Base-by-base conservation (phyloP, 2,797 vertebrate genomes). In the Parauchenoglanis punctatus region DNA sequence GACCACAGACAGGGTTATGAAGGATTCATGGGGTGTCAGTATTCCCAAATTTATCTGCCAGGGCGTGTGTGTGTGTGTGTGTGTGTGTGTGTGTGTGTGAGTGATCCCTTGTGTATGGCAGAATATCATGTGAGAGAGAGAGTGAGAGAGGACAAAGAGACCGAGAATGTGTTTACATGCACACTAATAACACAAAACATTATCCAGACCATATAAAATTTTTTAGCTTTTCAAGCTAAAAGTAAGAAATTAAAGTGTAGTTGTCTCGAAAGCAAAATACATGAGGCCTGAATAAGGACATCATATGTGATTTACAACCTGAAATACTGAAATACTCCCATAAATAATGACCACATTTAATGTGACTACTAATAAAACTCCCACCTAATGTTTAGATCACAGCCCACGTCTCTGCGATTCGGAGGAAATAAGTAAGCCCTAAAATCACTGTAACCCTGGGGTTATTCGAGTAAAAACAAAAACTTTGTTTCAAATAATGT, bases 1-100 rank as follows among this genome's bases (percentile, higher is more conserved):
- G 52, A 88, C 59, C 54, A 78, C 82, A 84, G 72, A 88, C 52
- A 68, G 44, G 80, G 78, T 90, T 87, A 90, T 87, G 75, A 90
- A 84, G 75, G 81, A 90, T 84, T 83, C 86, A 87, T 35, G 83
- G 75, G 67, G 58, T 83, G 68, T 76, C 56, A 49, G 85, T 81
- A 80, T 76, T 56, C 73, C 87, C 88, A 87, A 87, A 91, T 88
- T 85, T 87, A 59, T 68, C 78, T 86, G 81, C 35, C 31, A 5
- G 83, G 25, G 70, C 10, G 44, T 40, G n/a, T 7, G 6, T 7
- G 46, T 40, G 85, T 67, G 75, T 25, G 85, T 44, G 85, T 85
- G 52, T 54, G 58, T 65, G 40, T 23, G 68, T 23, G 35, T 44
- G 70, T 6, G 70, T 12, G 40, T 6, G 70, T 0, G 68, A 1